phyloP scores from a whole-genome alignment of 2,797 vertebrate genomes.

The Chloroceryle inda region DNA sequence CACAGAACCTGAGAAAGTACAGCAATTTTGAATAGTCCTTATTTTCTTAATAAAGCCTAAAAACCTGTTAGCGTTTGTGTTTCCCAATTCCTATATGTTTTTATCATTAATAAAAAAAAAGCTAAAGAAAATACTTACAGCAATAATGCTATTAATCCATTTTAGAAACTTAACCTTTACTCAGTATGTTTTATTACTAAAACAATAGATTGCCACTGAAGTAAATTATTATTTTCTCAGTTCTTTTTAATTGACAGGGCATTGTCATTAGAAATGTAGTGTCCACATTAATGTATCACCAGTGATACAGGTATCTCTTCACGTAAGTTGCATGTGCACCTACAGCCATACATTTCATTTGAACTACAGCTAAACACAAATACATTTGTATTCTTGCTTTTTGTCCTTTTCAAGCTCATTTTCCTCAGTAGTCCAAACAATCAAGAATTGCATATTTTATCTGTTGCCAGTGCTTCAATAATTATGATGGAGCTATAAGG shows the following conservation, averaged over 20 bases:
- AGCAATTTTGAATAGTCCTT: background rate
- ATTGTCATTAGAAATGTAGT: background rate
- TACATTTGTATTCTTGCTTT: background rate
- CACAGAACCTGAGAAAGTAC: background rate
- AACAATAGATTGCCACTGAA: background rate
- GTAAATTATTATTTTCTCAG: background rate
- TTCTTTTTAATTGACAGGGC: background rate
- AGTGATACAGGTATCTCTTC: background rate
- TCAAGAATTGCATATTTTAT: background rate
- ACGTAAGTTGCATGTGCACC: background rate
- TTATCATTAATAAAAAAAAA: background rate
- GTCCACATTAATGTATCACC: background rate
- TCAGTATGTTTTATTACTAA: background rate
- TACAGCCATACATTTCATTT: background rate
- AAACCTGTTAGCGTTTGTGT: background rate
- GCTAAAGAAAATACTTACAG: background rate
- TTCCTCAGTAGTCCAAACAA: constrained; percentile 23
- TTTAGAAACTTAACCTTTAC: background rate
- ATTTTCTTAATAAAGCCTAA: background rate
- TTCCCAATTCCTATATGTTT: background rate
- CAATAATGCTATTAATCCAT: background rate
- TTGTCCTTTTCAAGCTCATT: background rate
- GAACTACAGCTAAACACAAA: background rate
- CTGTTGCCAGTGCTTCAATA: constrained; percentile 38
- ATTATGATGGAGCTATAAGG: constrained; percentile 44